phyloP scores from a whole-genome alignment of 1,140 invertebrate genomes.

The Leptonema lineaticorne region DNA sequence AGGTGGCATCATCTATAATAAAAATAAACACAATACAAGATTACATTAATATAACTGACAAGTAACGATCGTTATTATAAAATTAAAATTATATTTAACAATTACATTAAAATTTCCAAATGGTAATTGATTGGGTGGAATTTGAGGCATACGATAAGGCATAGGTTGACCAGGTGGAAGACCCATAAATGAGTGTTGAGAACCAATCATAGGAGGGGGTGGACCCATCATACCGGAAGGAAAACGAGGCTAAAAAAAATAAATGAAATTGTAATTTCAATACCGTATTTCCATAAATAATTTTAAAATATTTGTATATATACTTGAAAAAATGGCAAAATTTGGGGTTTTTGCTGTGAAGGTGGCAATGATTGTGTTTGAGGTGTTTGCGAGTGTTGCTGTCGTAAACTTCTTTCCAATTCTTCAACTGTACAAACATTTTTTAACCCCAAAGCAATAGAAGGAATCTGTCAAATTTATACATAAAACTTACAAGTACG shows the following conservation, averaged over 20 bases:
- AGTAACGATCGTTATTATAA: background rate
- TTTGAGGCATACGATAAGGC: slow-evolving; percentile 28
- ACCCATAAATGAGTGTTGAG: slow-evolving; percentile 12
- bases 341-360: slow-evolving; percentile 41
- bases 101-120: slow-evolving; percentile 37
- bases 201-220: slow-evolving; percentile 22
- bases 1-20: slow-evolving; percentile 20
- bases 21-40: background rate
- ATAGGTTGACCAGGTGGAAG: slow-evolving; percentile 14
- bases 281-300: background rate
- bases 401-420: slow-evolving; percentile 50
- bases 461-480: slow-evolving; percentile 13
- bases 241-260: slow-evolving; percentile 29
- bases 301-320: background rate
- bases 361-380: slow-evolving; percentile 30
- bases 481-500: background rate
- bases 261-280: background rate
- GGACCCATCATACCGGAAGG: slow-evolving; percentile 29
- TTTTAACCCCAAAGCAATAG: slow-evolving; percentile 44
- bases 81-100: too few relatives aligned
- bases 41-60: background rate
- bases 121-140: slow-evolving; percentile 29
- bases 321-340: slow-evolving; percentile 46
- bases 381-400: slow-evolving; percentile 44
- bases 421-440: slow-evolving; percentile 56